phyloP scores from a whole-genome alignment of 1,140 invertebrate genomes.

The Batillaria attramentaria region DNA sequence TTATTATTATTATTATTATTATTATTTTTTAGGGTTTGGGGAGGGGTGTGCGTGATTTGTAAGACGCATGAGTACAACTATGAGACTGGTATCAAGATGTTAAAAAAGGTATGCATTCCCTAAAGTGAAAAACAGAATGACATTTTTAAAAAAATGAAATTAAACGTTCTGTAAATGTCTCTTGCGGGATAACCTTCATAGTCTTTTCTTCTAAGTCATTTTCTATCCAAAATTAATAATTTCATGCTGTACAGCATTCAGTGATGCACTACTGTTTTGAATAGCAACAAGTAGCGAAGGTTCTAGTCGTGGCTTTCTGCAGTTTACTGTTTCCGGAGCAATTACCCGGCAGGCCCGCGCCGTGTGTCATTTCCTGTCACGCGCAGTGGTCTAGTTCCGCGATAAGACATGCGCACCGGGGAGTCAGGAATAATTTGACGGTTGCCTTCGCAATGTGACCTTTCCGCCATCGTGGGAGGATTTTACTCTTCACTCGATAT shows the following conservation, averaged over 20 bases:
- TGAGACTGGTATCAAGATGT: too few relatives aligned
- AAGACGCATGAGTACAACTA: too few relatives aligned
- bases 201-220: neutral
- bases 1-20: too few relatives aligned
- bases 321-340: neutral
- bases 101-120: too few relatives aligned
- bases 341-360: neutral
- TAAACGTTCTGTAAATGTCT: too few relatives aligned
- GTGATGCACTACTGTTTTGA: neutral
- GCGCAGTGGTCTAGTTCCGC: neutral
- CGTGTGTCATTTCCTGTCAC: constrained; percentile 16
- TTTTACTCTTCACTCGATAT: too few relatives aligned
- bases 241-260: neutral
- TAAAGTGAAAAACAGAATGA: too few relatives aligned
- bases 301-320: neutral
- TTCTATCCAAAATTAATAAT: neutral
- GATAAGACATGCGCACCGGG: constrained; percentile 13
- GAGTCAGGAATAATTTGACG: neutral
- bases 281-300: neutral
- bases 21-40: too few relatives aligned
- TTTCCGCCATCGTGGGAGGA: neutral
- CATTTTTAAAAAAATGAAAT: too few relatives aligned
- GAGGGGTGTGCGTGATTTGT: too few relatives aligned
- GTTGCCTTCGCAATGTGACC: neutral
- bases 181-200: neutral